A percentile compares a stretch with the other conserved stretches of the same genome.
Evolutionary conservation across 2,888 invertebrate species (phyloP).

Genomic region (Nipponacmea schrenckii): DNA sequence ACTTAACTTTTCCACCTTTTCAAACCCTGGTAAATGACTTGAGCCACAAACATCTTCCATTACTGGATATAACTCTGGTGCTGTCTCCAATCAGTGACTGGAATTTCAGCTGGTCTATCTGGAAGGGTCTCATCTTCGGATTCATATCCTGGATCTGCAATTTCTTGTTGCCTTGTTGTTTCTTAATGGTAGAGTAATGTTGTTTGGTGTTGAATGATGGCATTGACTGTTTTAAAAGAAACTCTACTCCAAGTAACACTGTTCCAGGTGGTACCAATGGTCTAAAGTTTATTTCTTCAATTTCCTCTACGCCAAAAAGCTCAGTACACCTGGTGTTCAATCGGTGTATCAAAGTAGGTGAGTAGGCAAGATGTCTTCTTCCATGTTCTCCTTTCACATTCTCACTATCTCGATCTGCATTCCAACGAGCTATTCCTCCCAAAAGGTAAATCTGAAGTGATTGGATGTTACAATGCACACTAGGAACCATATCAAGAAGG

Average conservation of each 20-base stretch:
- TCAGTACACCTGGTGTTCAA: background rate
- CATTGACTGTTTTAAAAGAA: slow-evolving; percentile 3
- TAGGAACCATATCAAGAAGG: slow-evolving; percentile 3
- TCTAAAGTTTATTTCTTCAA: background rate
- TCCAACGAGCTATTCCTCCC: slow-evolving; percentile 15
- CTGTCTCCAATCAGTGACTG: background rate
- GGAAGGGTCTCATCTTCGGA: background rate
- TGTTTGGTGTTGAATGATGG: background rate
- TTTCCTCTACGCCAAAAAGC: background rate
- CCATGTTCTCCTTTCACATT: slow-evolving; percentile 4
- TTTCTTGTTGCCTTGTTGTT: background rate
- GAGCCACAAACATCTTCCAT: background rate
- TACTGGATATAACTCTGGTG: background rate
- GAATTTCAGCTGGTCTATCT: background rate
- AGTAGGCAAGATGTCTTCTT: background rate
- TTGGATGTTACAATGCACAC: background rate
- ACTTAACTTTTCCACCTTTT: background rate
- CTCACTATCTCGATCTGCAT: slow-evolving; percentile 10
- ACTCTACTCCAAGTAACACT: background rate
- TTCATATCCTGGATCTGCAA: background rate
- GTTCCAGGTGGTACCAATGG: slow-evolving; percentile 3
- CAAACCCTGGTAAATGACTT: background rate
- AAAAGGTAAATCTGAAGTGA: slow-evolving; percentile 11
- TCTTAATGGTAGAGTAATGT: background rate
- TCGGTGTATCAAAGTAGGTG: slow-evolving; percentile 1